A percentile compares a stretch with the other conserved stretches of the same genome.
These are phyloP conservation scores for Chlorocebus sabaeus DNA, from an alignment of 2,113 vertebrate species.

Conservation along the genomic window DNA sequence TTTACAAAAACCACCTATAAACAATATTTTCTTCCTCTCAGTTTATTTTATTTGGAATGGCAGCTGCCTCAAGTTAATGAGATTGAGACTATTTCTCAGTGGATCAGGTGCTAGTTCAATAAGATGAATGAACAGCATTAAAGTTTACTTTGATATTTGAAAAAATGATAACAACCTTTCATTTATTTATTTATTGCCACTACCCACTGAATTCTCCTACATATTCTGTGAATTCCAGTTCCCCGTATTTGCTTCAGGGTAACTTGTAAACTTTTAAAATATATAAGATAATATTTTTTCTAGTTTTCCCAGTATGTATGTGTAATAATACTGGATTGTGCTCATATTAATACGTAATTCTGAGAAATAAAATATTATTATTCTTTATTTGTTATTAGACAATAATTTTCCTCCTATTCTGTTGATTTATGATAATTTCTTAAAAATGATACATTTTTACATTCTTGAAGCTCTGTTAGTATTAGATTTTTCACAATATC, in stretches of 20 bases:
- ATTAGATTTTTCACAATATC: background rate
- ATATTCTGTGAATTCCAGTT: background rate
- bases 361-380: background rate
- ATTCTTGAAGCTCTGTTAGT: background rate
- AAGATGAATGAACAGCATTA: background rate
- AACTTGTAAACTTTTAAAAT: background rate
- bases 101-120: background rate
- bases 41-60: conserved; percentile 16
- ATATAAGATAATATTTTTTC: background rate
- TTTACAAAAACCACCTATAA: background rate
- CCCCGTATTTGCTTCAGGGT: background rate
- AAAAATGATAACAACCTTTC: background rate
- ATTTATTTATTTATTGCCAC: background rate
- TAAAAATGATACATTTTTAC: background rate
- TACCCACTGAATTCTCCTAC: background rate
- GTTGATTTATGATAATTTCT: background rate
- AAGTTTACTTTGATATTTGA: conserved; percentile 14
- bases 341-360: background rate
- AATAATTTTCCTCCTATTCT: background rate
- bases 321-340: background rate
- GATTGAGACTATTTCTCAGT: background rate
- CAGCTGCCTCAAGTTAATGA: conserved; percentile 28
- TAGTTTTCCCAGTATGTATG: background rate
- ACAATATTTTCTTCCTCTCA: background rate
- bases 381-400: background rate